Conservation (phyloP, 2,888 invertebrate genomes). For the Polia nebulosa region DNA sequence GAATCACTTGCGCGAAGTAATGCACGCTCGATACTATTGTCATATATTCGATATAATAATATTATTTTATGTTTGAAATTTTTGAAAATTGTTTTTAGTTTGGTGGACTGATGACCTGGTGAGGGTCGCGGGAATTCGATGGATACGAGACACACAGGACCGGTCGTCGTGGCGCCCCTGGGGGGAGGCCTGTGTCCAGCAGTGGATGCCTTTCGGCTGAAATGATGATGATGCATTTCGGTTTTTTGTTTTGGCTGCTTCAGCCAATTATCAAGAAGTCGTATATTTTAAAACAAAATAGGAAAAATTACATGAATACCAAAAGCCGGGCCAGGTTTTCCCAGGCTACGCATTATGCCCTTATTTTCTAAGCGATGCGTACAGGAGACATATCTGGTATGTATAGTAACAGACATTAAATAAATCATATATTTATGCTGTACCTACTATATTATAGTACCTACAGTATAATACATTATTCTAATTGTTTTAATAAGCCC, state of each 20-base stretch:
- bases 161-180: background rate
- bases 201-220: background rate
- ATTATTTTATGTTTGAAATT: conserved; percentile 37
- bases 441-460: too few species aligned
- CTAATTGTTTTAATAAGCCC: too few species aligned
- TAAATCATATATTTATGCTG: too few species aligned
- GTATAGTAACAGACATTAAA: too few species aligned
- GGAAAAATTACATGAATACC: too few species aligned
- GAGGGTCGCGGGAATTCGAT: background rate
- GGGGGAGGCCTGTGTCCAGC: background rate
- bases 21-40: conserved; percentile 70
- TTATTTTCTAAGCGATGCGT: too few species aligned
- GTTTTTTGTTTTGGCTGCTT: background rate
- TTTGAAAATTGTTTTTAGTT: conserved; percentile 7
- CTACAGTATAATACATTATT: too few species aligned
- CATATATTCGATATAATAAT: conserved; percentile 67
- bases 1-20: conserved; percentile 77
- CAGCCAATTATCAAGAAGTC: background rate
- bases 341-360: too few species aligned
- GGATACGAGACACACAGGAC: background rate
- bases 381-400: too few species aligned
- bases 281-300: background rate
- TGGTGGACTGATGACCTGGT: background rate
- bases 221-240: too few species aligned
- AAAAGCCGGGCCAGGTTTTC: too few species aligned